These are phyloP conservation scores for Malthinus seriepunctatus DNA, from an alignment of 2,888 invertebrate species.

Conservation along the genomic window DNA sequence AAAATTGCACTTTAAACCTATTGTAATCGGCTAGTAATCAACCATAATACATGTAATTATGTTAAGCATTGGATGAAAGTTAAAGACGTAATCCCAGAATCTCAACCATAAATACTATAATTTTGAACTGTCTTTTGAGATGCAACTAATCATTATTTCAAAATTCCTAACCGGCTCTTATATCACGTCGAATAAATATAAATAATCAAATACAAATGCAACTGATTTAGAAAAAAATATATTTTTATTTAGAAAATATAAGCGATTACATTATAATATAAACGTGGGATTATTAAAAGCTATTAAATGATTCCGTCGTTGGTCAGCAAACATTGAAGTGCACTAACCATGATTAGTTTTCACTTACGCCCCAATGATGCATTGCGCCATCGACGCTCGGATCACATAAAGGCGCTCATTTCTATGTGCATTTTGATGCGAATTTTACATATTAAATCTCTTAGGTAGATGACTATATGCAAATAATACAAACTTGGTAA, in stretches of 20 bases:
- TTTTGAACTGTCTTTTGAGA: too few relatives aligned
- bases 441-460: conserved; percentile 28
- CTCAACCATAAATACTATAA: too few relatives aligned
- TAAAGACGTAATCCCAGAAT: too few relatives aligned
- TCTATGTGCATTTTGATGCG: conserved; percentile 53
- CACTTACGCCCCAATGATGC: conserved; percentile 36
- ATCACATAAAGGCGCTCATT: conserved; percentile 41
- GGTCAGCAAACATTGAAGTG: conserved; percentile 33
- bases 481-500: conserved; percentile 26
- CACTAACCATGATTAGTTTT: conserved; percentile 50
- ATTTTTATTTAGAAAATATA: background rate
- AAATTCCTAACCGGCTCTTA: too few relatives aligned
- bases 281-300: conserved; percentile 3
- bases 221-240: background rate
- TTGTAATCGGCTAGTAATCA: too few relatives aligned
- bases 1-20: too few relatives aligned
- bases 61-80: too few relatives aligned
- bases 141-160: too few relatives aligned
- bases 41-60: too few relatives aligned
- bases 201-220: background rate
- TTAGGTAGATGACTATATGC: conserved; percentile 28
- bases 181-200: background rate
- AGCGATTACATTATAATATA: background rate
- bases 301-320: conserved; percentile 6
- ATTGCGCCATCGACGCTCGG: conserved; percentile 39